Evolutionary conservation across 2,797 vertebrate species (phyloP).

Genomic region (Alauda arvensis): DNA sequence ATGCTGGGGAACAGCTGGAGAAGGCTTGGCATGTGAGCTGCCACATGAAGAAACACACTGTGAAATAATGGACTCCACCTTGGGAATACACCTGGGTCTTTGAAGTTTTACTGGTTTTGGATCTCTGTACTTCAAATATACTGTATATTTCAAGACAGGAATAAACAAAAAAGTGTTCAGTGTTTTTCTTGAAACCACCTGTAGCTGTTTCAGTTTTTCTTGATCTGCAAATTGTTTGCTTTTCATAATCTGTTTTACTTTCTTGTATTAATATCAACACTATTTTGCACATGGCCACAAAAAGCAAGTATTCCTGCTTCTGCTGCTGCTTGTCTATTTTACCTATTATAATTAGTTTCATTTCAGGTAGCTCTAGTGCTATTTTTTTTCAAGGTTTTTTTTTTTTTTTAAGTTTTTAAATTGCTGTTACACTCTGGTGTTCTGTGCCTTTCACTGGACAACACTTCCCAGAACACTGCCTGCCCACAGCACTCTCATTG

Average conservation of each 20-base stretch:
- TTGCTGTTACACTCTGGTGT: neutral
- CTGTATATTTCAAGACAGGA: neutral
- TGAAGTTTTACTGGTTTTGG: neutral
- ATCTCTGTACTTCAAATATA: neutral
- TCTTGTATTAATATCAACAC: neutral
- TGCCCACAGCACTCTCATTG: neutral
- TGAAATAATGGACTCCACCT: neutral
- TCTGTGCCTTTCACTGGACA: neutral
- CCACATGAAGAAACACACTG: neutral
- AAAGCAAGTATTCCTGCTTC: neutral
- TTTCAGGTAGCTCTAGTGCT: neutral
- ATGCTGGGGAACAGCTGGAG: neutral
- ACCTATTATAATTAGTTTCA: neutral
- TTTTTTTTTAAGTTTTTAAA: neutral
- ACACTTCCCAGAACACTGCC: neutral
- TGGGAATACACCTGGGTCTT: neutral
- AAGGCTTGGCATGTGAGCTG: neutral
- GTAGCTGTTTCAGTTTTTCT: neutral
- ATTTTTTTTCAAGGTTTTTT: neutral
- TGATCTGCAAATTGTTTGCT: neutral
- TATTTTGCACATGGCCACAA: neutral
- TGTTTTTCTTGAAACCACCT: neutral
- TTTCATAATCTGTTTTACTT: neutral
- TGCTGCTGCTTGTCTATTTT: neutral
- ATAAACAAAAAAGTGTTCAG: neutral